Evolutionary conservation across 2,888 invertebrate species (phyloP).

Genomic region (Tenthredo notha): DNA sequence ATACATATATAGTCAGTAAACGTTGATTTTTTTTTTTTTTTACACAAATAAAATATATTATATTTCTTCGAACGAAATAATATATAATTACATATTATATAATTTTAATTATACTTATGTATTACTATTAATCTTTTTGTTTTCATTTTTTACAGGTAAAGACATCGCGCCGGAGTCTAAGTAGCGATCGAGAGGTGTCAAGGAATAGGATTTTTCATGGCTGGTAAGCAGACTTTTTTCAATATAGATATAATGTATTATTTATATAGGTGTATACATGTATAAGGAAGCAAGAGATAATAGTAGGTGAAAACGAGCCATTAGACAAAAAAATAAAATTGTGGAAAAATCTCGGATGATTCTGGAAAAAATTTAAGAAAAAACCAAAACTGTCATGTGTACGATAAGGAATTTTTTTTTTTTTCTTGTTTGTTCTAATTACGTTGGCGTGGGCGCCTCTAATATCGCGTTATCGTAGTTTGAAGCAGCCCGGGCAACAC

Average conservation of each 20-base stretch:
- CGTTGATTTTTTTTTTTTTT: not conserved
- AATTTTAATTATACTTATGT: not conserved
- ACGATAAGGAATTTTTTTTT: not conserved
- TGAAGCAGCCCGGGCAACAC: conserved; percentile 6
- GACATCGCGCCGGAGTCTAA: conserved; percentile 31
- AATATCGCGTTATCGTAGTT: conserved; percentile 7
- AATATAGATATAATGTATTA: too few relatives aligned
- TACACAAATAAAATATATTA: not conserved
- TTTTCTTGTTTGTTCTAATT: not conserved
- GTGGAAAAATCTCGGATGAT: not conserved
- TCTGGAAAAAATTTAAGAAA: not conserved
- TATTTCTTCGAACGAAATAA: too few relatives aligned
- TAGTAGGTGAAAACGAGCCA: not conserved
- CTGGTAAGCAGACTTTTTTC: conserved; percentile 21
- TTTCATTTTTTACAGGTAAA: conserved; percentile 16
- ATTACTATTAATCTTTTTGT: not conserved
- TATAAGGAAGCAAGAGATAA: too few relatives aligned
- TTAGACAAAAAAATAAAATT: not conserved
- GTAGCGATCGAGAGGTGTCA: conserved; percentile 26
- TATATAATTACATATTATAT: too few relatives aligned
- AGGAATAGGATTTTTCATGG: conserved; percentile 36
- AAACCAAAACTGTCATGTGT: not conserved
- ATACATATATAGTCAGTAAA: not conserved
- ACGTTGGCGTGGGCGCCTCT: conserved; percentile 5
- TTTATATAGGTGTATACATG: too few relatives aligned